Conservation (phyloP, 2,113 vertebrate species). For the Oncorhynchus nerka region DNA sequence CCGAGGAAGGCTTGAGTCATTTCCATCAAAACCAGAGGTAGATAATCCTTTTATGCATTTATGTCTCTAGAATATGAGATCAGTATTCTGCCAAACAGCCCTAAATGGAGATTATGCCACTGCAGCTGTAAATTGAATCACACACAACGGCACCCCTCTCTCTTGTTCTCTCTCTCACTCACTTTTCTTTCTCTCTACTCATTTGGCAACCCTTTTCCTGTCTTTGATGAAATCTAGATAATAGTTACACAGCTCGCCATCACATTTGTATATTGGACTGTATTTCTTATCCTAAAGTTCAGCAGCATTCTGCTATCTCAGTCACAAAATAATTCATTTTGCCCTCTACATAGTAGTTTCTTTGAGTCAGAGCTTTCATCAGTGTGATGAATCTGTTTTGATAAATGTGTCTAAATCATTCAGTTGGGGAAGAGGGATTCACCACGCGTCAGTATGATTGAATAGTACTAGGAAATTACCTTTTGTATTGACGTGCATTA, state of each 20-base stretch:
- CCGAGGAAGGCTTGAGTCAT: neutral
- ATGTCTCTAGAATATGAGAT: constrained; percentile 14
- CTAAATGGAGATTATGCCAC: constrained; percentile 16
- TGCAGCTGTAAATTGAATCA: constrained; percentile 18
- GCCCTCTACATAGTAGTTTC: neutral
- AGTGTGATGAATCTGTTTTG: constrained; percentile 15
- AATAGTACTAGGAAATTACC: constrained; percentile 43
- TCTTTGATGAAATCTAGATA: constrained; percentile 11
- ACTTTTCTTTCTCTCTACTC: neutral
- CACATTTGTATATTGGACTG: neutral
- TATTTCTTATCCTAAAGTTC: neutral
- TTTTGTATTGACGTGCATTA: constrained; percentile 38
- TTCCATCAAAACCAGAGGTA: constrained; percentile 6
- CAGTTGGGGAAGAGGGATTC: neutral
- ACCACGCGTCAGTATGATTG: constrained; percentile 27
- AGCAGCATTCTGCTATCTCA: neutral
- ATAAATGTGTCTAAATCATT: neutral
- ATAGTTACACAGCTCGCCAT: constrained; percentile 2
- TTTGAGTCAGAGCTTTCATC: neutral
- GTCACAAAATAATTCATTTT: neutral
- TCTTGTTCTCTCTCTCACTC: neutral
- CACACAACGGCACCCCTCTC: constrained; percentile 6
- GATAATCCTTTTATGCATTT: constrained; percentile 13
- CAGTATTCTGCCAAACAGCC: constrained; percentile 19
- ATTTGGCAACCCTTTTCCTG: constrained; percentile 6